Percentiles rank a stretch among this genome's conserved stretches.
phyloP scores from a whole-genome alignment of 2,797 vertebrate species.

The Choloepus didactylus region DNA sequence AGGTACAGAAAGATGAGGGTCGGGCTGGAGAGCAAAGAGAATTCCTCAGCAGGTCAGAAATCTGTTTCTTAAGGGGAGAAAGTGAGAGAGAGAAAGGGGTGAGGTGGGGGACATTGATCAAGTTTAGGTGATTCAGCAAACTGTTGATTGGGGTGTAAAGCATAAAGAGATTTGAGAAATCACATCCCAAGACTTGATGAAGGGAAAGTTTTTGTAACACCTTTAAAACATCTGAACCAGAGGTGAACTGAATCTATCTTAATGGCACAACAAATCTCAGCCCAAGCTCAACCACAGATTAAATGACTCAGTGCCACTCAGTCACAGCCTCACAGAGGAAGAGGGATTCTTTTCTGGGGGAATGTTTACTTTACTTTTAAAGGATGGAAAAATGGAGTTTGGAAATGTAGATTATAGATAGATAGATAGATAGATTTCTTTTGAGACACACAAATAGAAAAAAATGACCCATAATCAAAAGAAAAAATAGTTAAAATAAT shows the following conservation, averaged over 20 bases:
- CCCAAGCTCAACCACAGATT: not conserved
- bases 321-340: not conserved
- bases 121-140: not conserved
- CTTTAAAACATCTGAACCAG: not conserved
- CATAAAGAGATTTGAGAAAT: conserved; percentile 17
- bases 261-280: not conserved
- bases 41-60: not conserved
- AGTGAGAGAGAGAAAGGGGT: too few species aligned
- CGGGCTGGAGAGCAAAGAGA: not conserved
- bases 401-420: not conserved
- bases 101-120: too few species aligned
- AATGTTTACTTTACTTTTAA: not conserved
- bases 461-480: not conserved
- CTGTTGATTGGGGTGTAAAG: not conserved
- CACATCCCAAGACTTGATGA: not conserved
- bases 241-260: not conserved
- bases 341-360: not conserved
- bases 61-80: not conserved
- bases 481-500: not conserved
- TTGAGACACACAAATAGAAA: not conserved
- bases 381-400: not conserved
- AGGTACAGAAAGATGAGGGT: not conserved
- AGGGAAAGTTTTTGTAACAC: not conserved
- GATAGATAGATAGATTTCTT: not conserved
- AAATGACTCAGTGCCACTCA: not conserved